These are phyloP conservation scores for Atherinomorus stipes DNA, from an alignment of 2,113 vertebrate genomes.

Conservation along the genomic window DNA sequence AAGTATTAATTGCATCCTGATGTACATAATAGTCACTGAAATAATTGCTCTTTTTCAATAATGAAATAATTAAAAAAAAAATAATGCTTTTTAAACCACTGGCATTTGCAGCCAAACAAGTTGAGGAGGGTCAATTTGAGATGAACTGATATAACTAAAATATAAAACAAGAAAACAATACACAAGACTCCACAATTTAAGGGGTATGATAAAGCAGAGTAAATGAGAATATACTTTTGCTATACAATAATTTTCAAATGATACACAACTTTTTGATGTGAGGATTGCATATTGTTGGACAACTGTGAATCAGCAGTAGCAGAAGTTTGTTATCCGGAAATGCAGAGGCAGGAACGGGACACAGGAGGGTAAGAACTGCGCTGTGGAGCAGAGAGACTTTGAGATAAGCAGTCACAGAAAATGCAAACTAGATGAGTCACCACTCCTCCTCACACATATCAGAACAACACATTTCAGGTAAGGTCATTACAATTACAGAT, in stretches of 20 bases:
- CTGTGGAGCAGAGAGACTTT: constrained; percentile 66
- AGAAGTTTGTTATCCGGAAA: constrained; percentile 53
- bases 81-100: constrained; percentile 30
- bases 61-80: constrained; percentile 2
- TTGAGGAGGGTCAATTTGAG: constrained; percentile 11
- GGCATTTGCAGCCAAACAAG: constrained; percentile 21
- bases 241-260: constrained; percentile 14
- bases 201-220: not conserved
- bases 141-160: not conserved
- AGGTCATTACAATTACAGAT: constrained; percentile 80
- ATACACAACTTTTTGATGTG: constrained; percentile 28
- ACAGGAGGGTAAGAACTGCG: constrained; percentile 61
- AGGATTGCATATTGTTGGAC: constrained; percentile 12
- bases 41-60: constrained; percentile 20
- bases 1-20: constrained; percentile 39
- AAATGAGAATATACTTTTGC: not conserved
- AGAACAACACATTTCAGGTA: constrained; percentile 72
- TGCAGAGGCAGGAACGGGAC: constrained; percentile 42
- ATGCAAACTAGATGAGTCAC: constrained; percentile 79
- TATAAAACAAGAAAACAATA: constrained; percentile 4
- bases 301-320: constrained; percentile 54
- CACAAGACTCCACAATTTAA: not conserved
- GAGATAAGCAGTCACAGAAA: constrained; percentile 74
- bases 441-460: constrained; percentile 62
- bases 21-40: constrained; percentile 28